Evolutionary conservation across 1,140 invertebrate genomes (phyloP).

Genomic region (Apis laboriosa): DNA sequence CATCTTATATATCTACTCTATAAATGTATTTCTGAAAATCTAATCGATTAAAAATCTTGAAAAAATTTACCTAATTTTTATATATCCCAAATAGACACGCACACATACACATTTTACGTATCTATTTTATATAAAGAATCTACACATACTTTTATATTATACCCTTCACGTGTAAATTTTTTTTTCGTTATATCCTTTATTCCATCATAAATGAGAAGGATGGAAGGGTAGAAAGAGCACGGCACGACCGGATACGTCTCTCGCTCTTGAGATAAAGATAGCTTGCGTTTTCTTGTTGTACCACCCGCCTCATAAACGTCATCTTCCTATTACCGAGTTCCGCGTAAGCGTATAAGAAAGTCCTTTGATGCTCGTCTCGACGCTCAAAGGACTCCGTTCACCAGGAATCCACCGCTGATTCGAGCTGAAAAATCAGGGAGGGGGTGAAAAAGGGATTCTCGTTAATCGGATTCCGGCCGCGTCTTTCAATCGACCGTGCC

Average conservation of each 20-base stretch:
- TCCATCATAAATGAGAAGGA: background rate
- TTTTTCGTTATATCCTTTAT: too few species aligned
- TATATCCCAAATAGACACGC: too few species aligned
- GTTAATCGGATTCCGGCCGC: background rate
- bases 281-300: constrained; percentile 37
- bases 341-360: constrained; percentile 41
- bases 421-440: background rate
- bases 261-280: constrained; percentile 49
- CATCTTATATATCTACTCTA: too few species aligned
- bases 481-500: background rate
- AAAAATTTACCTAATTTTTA: too few species aligned
- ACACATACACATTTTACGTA: too few species aligned
- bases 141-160: too few species aligned
- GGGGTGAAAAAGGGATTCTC: background rate
- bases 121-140: too few species aligned
- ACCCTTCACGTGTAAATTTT: too few species aligned
- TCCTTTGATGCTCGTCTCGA: constrained; percentile 32
- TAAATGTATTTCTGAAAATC: too few species aligned
- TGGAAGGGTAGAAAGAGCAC: background rate
- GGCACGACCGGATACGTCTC: constrained; percentile 40
- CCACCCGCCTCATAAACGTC: constrained; percentile 36
- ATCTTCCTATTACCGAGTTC: constrained; percentile 46
- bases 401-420: constrained; percentile 5
- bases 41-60: too few species aligned
- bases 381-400: constrained; percentile 38